Base-by-base conservation (phyloP, 2,113 vertebrate species). In the Nothocercus julius region DNA sequence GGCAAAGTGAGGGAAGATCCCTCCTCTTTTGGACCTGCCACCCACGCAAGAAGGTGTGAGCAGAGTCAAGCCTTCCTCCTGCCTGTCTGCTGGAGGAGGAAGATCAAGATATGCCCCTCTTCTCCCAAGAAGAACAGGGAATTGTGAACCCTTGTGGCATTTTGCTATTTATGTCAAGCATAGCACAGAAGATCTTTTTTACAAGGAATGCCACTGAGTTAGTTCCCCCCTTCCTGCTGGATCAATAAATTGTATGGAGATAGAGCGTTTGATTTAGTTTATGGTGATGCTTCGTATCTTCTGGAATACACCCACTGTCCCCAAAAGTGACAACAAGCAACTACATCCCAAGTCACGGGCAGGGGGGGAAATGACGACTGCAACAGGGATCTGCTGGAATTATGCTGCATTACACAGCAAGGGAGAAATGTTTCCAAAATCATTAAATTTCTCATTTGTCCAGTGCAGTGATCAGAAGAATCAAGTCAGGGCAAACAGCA, bases 371-470 rank as follows among this genome's bases (percentile, higher is more conserved):
- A 84, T 28, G 72, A 80, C 42, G 67, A 89, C 49, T 13, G 8
- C n/a, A 62, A 79, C 74, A 24, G 45, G 34, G 56, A 76, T 66
- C 89, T 34, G 8, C 4, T 76, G 82, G 69, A 93, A 93, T 94
- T 81, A 92, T 73, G 91, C 47, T 58, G 62, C 53, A 53, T 94
- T 73, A 92, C 40, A 38, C 54, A 94, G 75, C 28, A 86, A 30
- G 11, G 49, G 19, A 90, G 83, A 93, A 93, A 95, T 73, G 70
- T 82, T 94, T 94, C 95, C 87, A 73, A 56, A 85, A 79, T 45
- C 58, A 82, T 94, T 95, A 97, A 78, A 96, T 96, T 96, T 85
- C 83, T 96, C 93, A 88, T 97, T 96, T 95, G 80, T 69, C 74
- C 63, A 51, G 21, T 38, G 75, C 24, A 44, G 86, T 92, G 74